Base-by-base conservation (phyloP, 2,888 invertebrate genomes). In the Erebia ligea region DNA sequence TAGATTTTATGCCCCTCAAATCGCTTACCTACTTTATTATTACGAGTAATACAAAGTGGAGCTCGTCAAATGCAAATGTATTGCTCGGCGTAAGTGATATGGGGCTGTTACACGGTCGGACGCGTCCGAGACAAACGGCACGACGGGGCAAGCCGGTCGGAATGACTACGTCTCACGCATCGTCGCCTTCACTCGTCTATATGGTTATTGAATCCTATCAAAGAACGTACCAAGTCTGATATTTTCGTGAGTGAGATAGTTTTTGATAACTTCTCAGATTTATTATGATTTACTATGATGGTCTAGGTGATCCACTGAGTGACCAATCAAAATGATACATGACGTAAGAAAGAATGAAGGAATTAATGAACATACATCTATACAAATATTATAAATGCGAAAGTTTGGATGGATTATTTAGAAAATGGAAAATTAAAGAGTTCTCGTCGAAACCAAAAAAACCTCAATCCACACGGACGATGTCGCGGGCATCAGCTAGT, bases 121-220 rank as follows among this genome's bases (percentile, higher is more conserved):
- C 59, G 71, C 68, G 34, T 62, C 8, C 57, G 74, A 74, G 71
- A 70, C 74, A 70, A 73, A 68, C 70, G 73, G 54, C 70, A 58
- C 58, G 67, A n/a, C 67, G 58, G 67, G 57, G 25, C 69, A 68
- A 73, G 71, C 71, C 71, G 63, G 17, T 54, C 70, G 75, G 71
- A 76, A 74, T 71, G 68, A 70, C 73, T 74, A 52, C 64, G 69
- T 76, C 48, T 52, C 69, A 70, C 67, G 70, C 75, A 68, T 73
- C 71, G 67, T 42, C 63, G 68, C 73, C 68, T 68, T 52, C 56
- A 57, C 65, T 69, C 63, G 67, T 70, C 68, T 63, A 40, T 56
- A 67, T 58, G 58, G 58, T 48, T 59, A 68, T 64, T 71, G 17
- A 45, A 58, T 58, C 50, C 56, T 63, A 11, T 40, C 45, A 15